Conservation (phyloP, 2,113 vertebrate species). For the Hepsetus odoe region DNA sequence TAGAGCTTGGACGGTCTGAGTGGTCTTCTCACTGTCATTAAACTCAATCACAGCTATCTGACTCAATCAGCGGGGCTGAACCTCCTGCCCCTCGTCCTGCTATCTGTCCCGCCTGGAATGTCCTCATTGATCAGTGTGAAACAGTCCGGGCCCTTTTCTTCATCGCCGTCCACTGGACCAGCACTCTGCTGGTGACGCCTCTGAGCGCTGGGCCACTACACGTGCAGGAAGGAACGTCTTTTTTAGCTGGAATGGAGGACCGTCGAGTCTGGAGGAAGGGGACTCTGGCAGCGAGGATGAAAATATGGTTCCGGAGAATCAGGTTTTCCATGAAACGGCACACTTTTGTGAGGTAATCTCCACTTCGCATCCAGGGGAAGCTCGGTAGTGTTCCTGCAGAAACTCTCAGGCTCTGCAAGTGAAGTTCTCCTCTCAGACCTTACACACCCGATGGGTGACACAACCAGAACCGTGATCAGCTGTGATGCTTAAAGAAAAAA, state of each 20-base stretch:
- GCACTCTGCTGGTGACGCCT: background rate
- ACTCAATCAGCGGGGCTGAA: background rate
- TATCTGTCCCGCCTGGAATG: background rate
- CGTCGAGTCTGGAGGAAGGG: constrained; percentile 39
- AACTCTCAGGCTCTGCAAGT: too few species aligned
- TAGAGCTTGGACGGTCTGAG: background rate
- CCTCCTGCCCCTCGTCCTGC: background rate
- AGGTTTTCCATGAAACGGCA: constrained; percentile 29
- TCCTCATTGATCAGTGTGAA: constrained; percentile 20
- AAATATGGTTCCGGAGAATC: constrained; percentile 48
- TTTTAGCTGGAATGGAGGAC: background rate
- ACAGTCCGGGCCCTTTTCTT: background rate
- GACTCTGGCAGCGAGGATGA: constrained; percentile 50
- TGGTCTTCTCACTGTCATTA: background rate
- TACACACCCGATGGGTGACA: too few species aligned
- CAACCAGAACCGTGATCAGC: too few species aligned
- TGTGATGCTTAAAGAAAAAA: too few species aligned
- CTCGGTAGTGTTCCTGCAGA: too few species aligned
- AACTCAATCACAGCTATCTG: background rate
- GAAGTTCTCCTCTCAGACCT: too few species aligned
- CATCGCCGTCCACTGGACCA: background rate
- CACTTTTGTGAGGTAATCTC: constrained; percentile 43
- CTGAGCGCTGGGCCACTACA: background rate
- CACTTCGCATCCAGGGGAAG: background rate
- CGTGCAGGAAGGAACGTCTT: background rate